These are phyloP conservation scores for Bothrops alternatus DNA, from an alignment of 2,797 vertebrate genomes.

Conservation along the genomic window DNA sequence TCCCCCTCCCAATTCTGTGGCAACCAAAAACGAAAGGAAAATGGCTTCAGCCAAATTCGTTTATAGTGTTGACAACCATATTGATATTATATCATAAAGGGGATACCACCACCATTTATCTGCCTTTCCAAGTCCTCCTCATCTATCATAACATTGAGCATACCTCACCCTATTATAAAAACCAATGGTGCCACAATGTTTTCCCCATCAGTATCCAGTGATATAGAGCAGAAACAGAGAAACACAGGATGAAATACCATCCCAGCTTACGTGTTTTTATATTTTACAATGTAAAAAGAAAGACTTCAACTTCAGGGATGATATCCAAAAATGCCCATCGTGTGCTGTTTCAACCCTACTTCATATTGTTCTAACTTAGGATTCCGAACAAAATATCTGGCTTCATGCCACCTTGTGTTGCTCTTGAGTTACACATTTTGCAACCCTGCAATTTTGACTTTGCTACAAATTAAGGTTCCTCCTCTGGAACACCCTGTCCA, in stretches of 20 bases:
- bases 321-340: neutral
- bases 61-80: neutral
- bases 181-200: neutral
- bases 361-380: neutral
- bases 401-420: constrained; percentile 8
- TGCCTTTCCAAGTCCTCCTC: neutral
- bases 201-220: neutral
- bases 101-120: neutral
- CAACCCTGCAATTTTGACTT: constrained; percentile 34
- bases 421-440: constrained; percentile 25
- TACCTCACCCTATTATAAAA: neutral
- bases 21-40: no score
- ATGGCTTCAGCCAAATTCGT: no score
- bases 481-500: constrained; percentile 24
- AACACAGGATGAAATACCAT: neutral
- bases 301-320: neutral
- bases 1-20: no score
- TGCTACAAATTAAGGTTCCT: constrained; percentile 30
- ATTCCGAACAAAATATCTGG: constrained; percentile 31
- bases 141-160: neutral
- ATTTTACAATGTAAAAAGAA: neutral
- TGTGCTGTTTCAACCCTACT: neutral
- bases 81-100: neutral
- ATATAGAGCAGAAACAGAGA: neutral
- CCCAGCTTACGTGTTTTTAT: neutral